Percentiles rank a stretch among this genome's conserved stretches.
Evolutionary conservation across 2,113 vertebrate species (phyloP).

Genomic region (Tiliqua scincoides): DNA sequence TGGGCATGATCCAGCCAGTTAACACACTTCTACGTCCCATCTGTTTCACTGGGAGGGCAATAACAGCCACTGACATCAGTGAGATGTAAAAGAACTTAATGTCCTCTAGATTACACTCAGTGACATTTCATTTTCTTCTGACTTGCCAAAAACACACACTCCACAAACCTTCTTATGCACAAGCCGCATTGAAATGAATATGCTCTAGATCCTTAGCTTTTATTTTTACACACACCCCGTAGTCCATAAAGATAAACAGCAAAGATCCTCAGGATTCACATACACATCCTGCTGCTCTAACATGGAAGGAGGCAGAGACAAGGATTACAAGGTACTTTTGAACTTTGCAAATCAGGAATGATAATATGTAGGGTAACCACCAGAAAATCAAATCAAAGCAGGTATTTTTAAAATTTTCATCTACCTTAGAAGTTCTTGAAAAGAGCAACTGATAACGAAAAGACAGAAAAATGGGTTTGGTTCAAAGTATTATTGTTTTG

Average conservation of each 20-base stretch:
- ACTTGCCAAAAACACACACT: neutral
- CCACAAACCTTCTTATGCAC: neutral
- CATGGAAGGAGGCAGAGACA: neutral
- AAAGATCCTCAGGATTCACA: neutral
- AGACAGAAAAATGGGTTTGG: neutral
- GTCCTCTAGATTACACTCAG: neutral
- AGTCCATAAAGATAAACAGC: neutral
- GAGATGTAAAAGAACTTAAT: neutral
- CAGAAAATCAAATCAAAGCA: rapidly evolving
- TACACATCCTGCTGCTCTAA: neutral
- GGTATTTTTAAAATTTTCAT: neutral
- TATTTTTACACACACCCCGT: neutral
- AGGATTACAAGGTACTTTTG: neutral
- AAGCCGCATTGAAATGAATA: neutral
- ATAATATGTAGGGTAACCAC: too few species aligned
- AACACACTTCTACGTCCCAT: neutral
- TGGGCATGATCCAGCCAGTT: neutral
- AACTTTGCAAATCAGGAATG: neutral
- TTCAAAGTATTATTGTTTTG: neutral
- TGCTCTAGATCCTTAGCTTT: neutral
- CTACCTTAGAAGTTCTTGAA: neutral
- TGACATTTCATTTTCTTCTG: neutral
- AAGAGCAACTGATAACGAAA: neutral
- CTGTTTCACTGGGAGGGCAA: neutral
- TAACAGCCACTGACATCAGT: neutral